These are phyloP conservation scores for Aricia artaxerxes DNA, from an alignment of 2,888 invertebrate species.

Conservation along the genomic window DNA sequence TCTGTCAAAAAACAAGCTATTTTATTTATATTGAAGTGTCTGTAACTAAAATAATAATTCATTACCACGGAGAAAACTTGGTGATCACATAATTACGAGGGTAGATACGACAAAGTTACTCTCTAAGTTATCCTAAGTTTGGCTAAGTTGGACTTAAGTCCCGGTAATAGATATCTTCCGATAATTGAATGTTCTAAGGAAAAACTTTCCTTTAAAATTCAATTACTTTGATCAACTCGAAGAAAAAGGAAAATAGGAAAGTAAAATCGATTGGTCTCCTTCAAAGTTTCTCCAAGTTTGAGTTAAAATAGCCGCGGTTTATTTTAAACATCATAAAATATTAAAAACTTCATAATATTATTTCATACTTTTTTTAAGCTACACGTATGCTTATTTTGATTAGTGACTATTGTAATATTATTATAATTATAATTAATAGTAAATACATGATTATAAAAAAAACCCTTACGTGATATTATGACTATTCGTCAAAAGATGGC, in stretches of 20 bases:
- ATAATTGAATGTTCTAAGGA: slow-evolving; percentile 23
- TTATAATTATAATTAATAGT: no score
- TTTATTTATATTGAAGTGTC: neutral
- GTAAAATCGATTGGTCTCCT: slow-evolving; percentile 1
- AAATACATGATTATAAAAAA: neutral
- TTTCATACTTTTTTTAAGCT: no score
- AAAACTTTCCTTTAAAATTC: slow-evolving; percentile 27
- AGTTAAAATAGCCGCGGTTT: neutral
- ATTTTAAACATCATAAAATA: no score
- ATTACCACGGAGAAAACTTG: neutral
- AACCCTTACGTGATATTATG: neutral
- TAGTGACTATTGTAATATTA: no score
- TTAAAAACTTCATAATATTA: no score
- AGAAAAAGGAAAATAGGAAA: neutral
- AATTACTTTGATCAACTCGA: slow-evolving; percentile 26
- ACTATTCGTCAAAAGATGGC: neutral
- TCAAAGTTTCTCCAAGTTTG: neutral
- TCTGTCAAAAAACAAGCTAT: no score
- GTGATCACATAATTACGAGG: slow-evolving; percentile 19
- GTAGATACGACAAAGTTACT: slow-evolving; percentile 18
- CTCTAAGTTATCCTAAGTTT: slow-evolving; percentile 25
- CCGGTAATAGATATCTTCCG: slow-evolving; percentile 29
- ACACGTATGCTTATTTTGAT: no score
- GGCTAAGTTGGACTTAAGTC: slow-evolving; percentile 24
- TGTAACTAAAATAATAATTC: neutral